Percentiles rank a stretch among this genome's conserved stretches.
Evolutionary conservation across 64 coral and sea anemone genomes (phyloP).

Genomic region (Pocillopora verrucosa): DNA sequence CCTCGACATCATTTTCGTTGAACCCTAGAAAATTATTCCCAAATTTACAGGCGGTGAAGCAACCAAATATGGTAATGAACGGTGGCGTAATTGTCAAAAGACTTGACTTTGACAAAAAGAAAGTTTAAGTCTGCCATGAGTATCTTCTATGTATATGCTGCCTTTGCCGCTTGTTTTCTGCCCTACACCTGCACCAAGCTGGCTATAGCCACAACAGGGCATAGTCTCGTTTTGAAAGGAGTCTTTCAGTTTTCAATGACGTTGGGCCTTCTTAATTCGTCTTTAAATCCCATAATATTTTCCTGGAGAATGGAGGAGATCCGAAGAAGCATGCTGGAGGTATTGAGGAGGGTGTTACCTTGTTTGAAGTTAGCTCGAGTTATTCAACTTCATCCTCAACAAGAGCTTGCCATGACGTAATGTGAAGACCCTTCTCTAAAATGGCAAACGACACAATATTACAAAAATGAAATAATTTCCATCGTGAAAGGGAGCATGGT

Average conservation of each 20-base stretch:
- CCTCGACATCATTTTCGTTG: too few relatives aligned
- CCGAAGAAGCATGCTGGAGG: neutral
- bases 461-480: too few relatives aligned
- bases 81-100: neutral
- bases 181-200: neutral
- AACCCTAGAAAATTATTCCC: too few relatives aligned
- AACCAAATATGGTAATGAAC: too few relatives aligned
- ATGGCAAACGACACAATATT: too few relatives aligned
- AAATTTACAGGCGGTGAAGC: too few relatives aligned
- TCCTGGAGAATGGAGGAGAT: conserved; percentile 49
- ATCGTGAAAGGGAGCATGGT: too few relatives aligned
- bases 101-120: neutral
- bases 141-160: neutral
- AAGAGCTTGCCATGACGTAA: too few relatives aligned
- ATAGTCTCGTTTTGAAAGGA: neutral
- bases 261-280: neutral
- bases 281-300: conserved; percentile 32
- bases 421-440: too few relatives aligned
- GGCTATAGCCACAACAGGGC: neutral
- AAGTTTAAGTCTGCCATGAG: conserved; percentile 23
- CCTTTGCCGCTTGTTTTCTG: neutral
- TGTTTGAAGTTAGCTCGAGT: neutral
- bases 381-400: neutral
- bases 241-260: neutral
- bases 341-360: neutral